Percentiles rank a stretch among this genome's conserved stretches.
phyloP scores from a whole-genome alignment of 2,113 vertebrate genomes.

The Salvelinus namaycush region DNA sequence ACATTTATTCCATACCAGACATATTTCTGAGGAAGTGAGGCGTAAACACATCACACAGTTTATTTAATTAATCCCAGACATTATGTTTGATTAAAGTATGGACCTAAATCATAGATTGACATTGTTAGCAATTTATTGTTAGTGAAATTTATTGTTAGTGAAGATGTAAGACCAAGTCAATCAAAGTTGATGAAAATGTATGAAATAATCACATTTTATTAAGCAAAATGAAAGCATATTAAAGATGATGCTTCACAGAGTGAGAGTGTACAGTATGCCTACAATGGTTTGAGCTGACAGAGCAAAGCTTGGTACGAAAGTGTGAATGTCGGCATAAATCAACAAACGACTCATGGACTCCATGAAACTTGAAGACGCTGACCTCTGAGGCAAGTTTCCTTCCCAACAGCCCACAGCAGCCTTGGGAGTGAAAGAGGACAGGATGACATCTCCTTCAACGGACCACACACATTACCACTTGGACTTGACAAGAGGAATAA shows the following conservation, averaged over 20 bases:
- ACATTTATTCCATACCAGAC: conserved; percentile 20
- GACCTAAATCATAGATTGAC: not conserved
- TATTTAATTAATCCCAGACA: not conserved
- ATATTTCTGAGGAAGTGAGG: not conserved
- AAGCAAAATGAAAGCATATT: not conserved
- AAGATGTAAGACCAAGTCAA: not conserved
- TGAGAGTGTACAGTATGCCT: not conserved
- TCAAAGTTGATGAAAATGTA: not conserved
- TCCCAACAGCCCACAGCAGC: not conserved
- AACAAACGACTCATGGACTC: not conserved
- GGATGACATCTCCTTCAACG: not conserved
- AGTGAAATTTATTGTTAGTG: too few relatives aligned
- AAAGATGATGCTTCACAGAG: not conserved
- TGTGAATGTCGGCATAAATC: too few relatives aligned
- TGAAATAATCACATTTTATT: not conserved
- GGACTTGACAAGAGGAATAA: too few relatives aligned
- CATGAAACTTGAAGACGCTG: not conserved
- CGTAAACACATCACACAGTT: not conserved
- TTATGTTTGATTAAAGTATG: not conserved
- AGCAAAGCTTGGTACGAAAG: too few relatives aligned
- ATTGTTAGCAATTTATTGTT: not conserved
- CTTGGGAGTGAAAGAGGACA: not conserved
- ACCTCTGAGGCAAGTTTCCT: not conserved
- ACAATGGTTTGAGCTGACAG: not conserved
- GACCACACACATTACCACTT: too few relatives aligned